phyloP scores from a whole-genome alignment of 2,888 invertebrate genomes.

The Eubasilissa splendida region DNA sequence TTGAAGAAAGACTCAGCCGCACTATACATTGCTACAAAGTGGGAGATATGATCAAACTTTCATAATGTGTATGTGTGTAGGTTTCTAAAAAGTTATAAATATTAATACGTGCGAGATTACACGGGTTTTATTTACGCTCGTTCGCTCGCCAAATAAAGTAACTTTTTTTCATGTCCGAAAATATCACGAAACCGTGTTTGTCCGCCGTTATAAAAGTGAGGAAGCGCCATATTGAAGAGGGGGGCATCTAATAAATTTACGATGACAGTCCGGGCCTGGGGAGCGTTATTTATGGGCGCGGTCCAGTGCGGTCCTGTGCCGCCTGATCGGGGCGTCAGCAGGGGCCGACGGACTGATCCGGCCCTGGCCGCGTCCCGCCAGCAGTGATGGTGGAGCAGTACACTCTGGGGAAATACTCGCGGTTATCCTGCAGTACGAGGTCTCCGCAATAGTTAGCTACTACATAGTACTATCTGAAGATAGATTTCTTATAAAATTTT shows the following conservation, averaged over 20 bases:
- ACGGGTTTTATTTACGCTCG: conserved; percentile 17
- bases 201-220: conserved; percentile 39
- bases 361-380: background rate
- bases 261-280: conserved; percentile 45
- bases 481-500: too few species aligned
- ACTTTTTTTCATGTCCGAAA: conserved; percentile 7
- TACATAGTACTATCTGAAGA: too few species aligned
- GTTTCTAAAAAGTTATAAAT: conserved; percentile 18
- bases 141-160: conserved; percentile 14
- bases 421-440: background rate
- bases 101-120: conserved; percentile 3
- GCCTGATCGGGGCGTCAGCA: background rate
- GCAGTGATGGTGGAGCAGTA: background rate
- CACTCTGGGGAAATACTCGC: background rate
- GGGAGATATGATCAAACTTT: too few species aligned
- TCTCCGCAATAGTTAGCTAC: too few species aligned
- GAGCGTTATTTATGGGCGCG: conserved; percentile 52
- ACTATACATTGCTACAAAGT: too few species aligned
- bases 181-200: conserved; percentile 13
- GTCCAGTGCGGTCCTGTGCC: conserved; percentile 13
- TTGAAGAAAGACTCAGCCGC: too few species aligned
- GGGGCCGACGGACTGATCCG: conserved; percentile 6
- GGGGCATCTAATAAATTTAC: conserved; percentile 55
- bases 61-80: too few species aligned
- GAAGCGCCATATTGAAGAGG: conserved; percentile 26